Base-by-base conservation (phyloP, 2,797 vertebrate genomes). In the Perodicticus potto region DNA sequence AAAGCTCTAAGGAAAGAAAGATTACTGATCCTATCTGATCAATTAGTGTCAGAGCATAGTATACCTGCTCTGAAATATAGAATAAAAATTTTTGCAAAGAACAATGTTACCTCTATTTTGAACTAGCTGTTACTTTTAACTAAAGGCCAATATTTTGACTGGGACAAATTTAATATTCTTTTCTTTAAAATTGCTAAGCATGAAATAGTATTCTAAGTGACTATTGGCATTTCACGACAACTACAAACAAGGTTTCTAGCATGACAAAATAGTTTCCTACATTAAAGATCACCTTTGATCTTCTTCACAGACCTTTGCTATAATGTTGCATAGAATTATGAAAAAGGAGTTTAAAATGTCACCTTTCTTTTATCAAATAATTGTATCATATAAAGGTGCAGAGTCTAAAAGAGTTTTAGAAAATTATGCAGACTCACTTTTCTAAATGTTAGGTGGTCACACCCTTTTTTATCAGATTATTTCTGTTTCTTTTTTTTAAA, bases 311-410 rank as follows among this genome's bases (percentile, higher is more conserved):
- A 97, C 49, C 77, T 96, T 96, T 85, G n/a, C 32, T 90, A 49
- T 87, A 93, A 69, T 87, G 78, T 45, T 55, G 53, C 0, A 6
- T 19, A 95, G 37, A 4, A 70, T 96, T 97, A 97, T 93, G 77
- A 92, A 97, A 97, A 98, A 97, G 9, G 76, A 94, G 5, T 73
- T 92, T 94, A 86, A 96, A 98, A 92, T 97, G 27, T 14, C 32
- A 67, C 3, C 34, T 53, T 85, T 8, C 65, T 89, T 91, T 69
- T 1, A 93, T 96, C 84, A 94, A 85, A 87, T 61, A 95, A 82
- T 69, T 84, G 1, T 22, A 1, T 34, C 96, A 83, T 1, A 95
- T 59, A 95, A 92, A 80, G 23, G 61, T 77, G 4, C 63, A 91
- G 32, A 29, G 10, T 73, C 34, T 19, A 10, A 61, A 88, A 89